These are phyloP conservation scores for Chaetodon trifasciatus DNA, from an alignment of 2,797 vertebrate genomes.

Conservation along the genomic window DNA sequence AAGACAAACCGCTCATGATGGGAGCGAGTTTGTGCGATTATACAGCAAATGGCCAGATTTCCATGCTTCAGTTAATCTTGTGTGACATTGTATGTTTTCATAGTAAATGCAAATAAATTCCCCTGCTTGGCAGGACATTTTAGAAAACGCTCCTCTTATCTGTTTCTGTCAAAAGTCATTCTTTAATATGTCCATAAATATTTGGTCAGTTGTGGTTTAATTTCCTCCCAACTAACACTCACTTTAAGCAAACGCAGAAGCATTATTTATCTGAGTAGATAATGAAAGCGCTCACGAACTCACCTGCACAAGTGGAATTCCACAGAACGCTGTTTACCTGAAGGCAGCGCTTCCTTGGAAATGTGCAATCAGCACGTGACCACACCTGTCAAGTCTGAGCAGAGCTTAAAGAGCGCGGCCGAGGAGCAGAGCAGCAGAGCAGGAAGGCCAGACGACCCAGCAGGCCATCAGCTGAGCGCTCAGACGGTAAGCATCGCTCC, in stretches of 20 bases:
- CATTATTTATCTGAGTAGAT: too few relatives aligned
- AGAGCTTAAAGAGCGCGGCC: background rate
- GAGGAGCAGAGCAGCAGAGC: too few relatives aligned
- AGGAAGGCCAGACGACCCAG: too few relatives aligned
- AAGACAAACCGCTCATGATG: constrained; percentile 47
- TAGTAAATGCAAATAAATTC: constrained; percentile 83
- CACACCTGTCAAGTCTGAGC: background rate
- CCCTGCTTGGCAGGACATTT: constrained; percentile 70
- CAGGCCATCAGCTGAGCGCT: too few relatives aligned
- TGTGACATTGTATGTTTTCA: constrained; percentile 83
- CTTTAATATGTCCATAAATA: background rate
- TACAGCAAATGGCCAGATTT: constrained; percentile 69
- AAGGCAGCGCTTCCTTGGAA: background rate
- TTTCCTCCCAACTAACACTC: too few relatives aligned
- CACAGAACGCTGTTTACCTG: background rate
- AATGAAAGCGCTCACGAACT: too few relatives aligned
- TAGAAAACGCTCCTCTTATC: constrained; percentile 47
- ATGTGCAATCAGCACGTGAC: background rate
- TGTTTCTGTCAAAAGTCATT: constrained; percentile 22
- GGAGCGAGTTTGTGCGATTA: constrained; percentile 68
- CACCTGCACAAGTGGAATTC: background rate
- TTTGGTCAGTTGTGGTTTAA: fast-evolving
- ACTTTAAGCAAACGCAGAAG: too few relatives aligned
- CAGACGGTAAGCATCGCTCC: too few relatives aligned
- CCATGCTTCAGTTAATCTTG: constrained; percentile 78